Base-by-base conservation (phyloP, 2,888 invertebrate species). In the Amblyjoppa proteus region DNA sequence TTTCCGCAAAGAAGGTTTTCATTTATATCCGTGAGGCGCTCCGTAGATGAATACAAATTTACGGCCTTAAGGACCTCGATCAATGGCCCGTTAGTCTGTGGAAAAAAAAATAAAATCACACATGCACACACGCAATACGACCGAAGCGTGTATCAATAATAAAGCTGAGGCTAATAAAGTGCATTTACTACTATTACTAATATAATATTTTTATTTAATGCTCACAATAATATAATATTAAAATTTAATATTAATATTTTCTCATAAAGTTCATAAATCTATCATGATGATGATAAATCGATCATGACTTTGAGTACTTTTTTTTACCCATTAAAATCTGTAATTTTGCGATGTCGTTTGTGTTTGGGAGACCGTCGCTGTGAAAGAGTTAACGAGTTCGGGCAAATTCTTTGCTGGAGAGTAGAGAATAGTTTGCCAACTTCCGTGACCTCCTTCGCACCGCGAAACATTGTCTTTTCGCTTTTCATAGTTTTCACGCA, bases 381-480 rank as follows among this genome's bases (percentile, higher is more conserved):
- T 31, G 31, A 64, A 34, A 64, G 31, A 31, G 64, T 28, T 16
- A 34, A 64, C 31, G 16, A 64, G 34, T 64, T 31, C 13, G 34
- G 34, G 3, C 7, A 13, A 34, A 34, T 34, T 64, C 7, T 64
- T 31, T 31, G 1, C 64, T 16, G 31, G 34, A 31, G 16, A 31
- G 9, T n/a, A 7, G 51, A 49, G 61, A 61, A 77, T 78, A 28
- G 69, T 13, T 7, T 31, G 4, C 53, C n/a, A 45, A 66, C n/a
- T 41, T 31, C 13, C 77, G 45, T 70, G 81, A 74, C 68, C 74
- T 56, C 58, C 51, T 81, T 81, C 61, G 69, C 84, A 68, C 61
- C 64, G 69, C 66, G 25, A 66, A 77, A 77, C 77, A 61, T 84
- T 77, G 84, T 81, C 56, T 81, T 25, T 45, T 53, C 31, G 45